These are phyloP conservation scores for Crax fasciolata DNA, from an alignment of 2,797 vertebrate genomes.

Conservation along the genomic window DNA sequence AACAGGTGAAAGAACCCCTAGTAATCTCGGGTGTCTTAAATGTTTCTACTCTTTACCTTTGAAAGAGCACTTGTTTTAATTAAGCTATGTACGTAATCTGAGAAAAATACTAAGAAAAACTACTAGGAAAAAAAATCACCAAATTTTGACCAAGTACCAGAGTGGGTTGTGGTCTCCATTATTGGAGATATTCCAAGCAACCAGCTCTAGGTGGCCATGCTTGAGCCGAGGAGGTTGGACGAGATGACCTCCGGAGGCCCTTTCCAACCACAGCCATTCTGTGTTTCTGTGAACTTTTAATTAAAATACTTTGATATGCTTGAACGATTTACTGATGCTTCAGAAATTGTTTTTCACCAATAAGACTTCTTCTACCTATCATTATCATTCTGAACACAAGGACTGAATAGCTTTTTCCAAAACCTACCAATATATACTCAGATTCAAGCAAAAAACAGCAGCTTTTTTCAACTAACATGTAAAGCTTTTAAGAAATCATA, in stretches of 20 bases:
- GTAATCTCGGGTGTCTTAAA: neutral
- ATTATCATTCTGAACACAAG: neutral
- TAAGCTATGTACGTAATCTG: neutral
- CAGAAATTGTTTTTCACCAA: neutral
- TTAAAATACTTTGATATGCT: neutral
- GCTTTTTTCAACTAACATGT: neutral
- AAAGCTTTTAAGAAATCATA: neutral
- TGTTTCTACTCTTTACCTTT: neutral
- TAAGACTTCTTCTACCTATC: neutral
- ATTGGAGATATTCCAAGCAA: neutral
- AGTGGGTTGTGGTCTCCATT: neutral
- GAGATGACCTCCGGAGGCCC: neutral
- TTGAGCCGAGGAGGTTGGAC: neutral
- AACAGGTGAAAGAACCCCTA: neutral
- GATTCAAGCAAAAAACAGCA: neutral
- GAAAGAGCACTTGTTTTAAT: neutral
- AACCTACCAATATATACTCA: no score
- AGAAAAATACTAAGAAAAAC: neutral
- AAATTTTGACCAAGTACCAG: rapidly evolving
- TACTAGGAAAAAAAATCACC: rapidly evolving
- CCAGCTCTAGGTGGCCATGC: neutral
- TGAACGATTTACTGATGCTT: neutral
- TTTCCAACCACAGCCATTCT: neutral
- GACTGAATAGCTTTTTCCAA: neutral
- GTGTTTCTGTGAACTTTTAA: neutral